Base-by-base conservation (phyloP, 2,113 vertebrate genomes). In the Egretta garzetta region DNA sequence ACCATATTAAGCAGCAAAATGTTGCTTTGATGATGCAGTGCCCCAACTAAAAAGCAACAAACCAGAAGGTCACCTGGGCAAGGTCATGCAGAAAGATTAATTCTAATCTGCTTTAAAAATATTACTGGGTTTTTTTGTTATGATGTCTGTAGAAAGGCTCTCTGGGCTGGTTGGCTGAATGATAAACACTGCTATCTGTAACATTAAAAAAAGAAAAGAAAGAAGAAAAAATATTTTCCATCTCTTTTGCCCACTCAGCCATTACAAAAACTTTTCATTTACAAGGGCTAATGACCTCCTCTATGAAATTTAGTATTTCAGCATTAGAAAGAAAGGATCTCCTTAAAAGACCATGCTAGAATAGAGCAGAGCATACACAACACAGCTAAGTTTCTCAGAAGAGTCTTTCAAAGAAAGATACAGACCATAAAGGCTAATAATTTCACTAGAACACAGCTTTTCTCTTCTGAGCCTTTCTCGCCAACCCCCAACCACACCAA, bases 71-170 rank as follows among this genome's bases (percentile, higher is more conserved):
- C 80, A 89, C 55, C 23, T 13, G 87, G 89, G n/a, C 81, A 97
- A 97, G 71, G 77, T 90, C 73, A 73, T 19, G 67, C 26, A 88
- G 95, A 59, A 77, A 89, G 96, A 96, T 98, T 97, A 96, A 66
- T 93, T 91, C 55, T 97, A 98, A 96, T 98, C 97, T 98, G 96
- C 97, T 98, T 97, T 96, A 92, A 94, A 97, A 98, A 97, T 95
- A 96, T 91, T 96, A 97, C 94, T 93, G 91, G 95, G 77, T 86
- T 55, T 95, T 95, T 97, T 96, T 93, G 74, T 91, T 86, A 45
- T 49, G 43, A 53, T 79, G 85, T 79, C 90, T 88, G 43, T 19
- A 37, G 91, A 94, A 92, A 88, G 63, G 85, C 49, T 83, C 77
- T 63, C 53, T 73, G 47, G 47, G 47, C 47, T 49, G 91, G 76